Conservation (phyloP, 2,888 invertebrate genomes). For the Hydroisotoma schaefferi region DNA sequence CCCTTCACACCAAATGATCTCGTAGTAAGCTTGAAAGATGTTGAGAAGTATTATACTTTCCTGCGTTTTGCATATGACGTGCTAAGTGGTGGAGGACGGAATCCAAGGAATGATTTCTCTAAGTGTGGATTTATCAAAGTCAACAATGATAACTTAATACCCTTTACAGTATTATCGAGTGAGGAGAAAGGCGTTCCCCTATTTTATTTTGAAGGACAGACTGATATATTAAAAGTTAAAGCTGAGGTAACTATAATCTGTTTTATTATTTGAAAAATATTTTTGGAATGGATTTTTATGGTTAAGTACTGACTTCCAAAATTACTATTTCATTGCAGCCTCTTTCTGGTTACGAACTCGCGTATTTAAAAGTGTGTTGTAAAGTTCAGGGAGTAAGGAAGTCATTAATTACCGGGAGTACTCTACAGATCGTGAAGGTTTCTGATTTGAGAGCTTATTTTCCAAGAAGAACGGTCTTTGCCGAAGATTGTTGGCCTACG, state of each 20-base stretch:
- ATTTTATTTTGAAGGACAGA: slow-evolving; percentile 80
- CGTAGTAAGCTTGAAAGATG: slow-evolving; percentile 82
- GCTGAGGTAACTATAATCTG: slow-evolving; percentile 63
- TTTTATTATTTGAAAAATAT: slow-evolving; percentile 5
- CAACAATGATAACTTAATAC: slow-evolving; percentile 89
- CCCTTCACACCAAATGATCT: slow-evolving; percentile 83
- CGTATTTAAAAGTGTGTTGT: slow-evolving; percentile 89
- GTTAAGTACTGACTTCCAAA: no score
- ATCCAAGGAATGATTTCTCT: slow-evolving; percentile 55
- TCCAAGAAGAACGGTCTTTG: slow-evolving; percentile 78
- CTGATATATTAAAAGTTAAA: slow-evolving; percentile 82
- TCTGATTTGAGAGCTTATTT: slow-evolving; percentile 87
- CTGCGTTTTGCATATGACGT: slow-evolving; percentile 78
- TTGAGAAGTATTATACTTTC: slow-evolving; percentile 84
- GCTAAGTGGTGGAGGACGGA: slow-evolving; percentile 43
- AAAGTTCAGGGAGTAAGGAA: slow-evolving; percentile 90
- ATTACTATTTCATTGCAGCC: slow-evolving; percentile 28
- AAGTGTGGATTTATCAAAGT: slow-evolving; percentile 88
- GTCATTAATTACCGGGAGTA: slow-evolving; percentile 84
- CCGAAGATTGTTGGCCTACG: slow-evolving; percentile 81
- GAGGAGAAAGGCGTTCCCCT: slow-evolving; percentile 81
- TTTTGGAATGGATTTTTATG: no score
- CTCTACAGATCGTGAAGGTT: slow-evolving; percentile 83
- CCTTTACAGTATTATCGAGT: slow-evolving; percentile 77
- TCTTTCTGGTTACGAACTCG: slow-evolving; percentile 85